Conservation (phyloP, 92 coral and sea anemone species). For the Phenganax marumi region DNA sequence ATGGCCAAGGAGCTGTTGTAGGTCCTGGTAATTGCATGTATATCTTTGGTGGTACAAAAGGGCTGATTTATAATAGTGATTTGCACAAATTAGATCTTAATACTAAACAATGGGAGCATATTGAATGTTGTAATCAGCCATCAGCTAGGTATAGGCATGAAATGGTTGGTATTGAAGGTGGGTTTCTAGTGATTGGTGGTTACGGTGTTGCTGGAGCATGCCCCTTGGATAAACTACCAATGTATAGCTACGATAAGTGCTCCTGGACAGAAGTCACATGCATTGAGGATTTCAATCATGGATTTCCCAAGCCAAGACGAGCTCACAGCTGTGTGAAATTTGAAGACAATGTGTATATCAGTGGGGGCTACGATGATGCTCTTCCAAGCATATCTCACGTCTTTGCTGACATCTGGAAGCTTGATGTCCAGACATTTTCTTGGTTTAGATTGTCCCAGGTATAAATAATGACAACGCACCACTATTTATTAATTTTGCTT, state of each 20-base stretch:
- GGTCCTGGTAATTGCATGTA: slow-evolving; percentile 79
- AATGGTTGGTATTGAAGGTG: slow-evolving; percentile 67
- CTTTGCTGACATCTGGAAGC: slow-evolving; percentile 86
- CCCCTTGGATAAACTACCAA: slow-evolving; percentile 71
- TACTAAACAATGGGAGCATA: slow-evolving; percentile 66
- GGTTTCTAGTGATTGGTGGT: slow-evolving; percentile 84
- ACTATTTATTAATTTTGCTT: slow-evolving; percentile 1
- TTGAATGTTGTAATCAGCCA: slow-evolving; percentile 54
- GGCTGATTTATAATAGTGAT: slow-evolving; percentile 69
- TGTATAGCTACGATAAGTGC: slow-evolving; percentile 60
- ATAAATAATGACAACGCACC: neutral
- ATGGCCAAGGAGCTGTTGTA: slow-evolving; percentile 88
- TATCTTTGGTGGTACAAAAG: slow-evolving; percentile 92
- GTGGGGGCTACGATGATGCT: slow-evolving; percentile 85
- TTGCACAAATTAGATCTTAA: slow-evolving; percentile 65
- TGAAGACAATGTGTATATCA: slow-evolving; percentile 63
- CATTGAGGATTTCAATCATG: slow-evolving; percentile 50
- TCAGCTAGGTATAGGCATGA: slow-evolving; percentile 82
- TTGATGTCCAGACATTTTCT: slow-evolving; percentile 67
- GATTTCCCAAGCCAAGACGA: slow-evolving; percentile 81
- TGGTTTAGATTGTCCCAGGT: slow-evolving; percentile 68
- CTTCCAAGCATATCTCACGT: slow-evolving; percentile 10
- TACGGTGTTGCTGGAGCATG: slow-evolving; percentile 70
- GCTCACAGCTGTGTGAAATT: slow-evolving; percentile 94
- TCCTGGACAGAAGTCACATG: slow-evolving; percentile 69